Percentiles rank a stretch among this genome's conserved stretches.
These are phyloP conservation scores for Drosophila kanapiae DNA, from an alignment of 1,140 invertebrate genomes.

Conservation along the genomic window DNA sequence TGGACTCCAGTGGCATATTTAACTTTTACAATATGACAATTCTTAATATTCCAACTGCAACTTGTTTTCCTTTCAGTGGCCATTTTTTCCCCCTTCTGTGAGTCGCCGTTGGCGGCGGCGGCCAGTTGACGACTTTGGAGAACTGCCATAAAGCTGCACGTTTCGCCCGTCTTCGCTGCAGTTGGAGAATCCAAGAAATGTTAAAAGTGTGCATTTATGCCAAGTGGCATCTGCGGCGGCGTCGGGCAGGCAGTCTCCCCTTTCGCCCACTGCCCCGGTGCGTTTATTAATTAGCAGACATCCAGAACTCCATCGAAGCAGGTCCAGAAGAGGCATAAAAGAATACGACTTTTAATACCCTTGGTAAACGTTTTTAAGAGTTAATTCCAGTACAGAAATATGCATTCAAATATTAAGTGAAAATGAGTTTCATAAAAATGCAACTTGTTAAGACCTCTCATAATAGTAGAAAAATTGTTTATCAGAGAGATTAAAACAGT, in stretches of 20 bases:
- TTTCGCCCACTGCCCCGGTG: constrained; percentile 41
- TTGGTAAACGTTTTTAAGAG: not conserved
- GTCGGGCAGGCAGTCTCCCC: constrained; percentile 30
- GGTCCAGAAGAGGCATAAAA: not conserved
- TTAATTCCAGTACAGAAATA: not conserved
- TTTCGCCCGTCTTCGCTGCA: constrained; percentile 64
- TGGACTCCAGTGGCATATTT: constrained; percentile 63
- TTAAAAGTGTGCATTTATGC: constrained; percentile 84
- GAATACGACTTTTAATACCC: constrained; percentile 1
- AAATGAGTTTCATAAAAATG: too few relatives aligned
- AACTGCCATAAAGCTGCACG: constrained; percentile 80
- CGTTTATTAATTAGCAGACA: constrained; percentile 80
- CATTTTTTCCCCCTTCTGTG: constrained; percentile 3
- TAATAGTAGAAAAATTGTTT: too few relatives aligned
- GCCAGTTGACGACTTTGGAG: constrained; percentile 51
- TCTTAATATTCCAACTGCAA: constrained; percentile 79
- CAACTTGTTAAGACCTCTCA: too few relatives aligned
- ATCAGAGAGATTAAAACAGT: too few relatives aligned
- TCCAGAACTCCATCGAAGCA: constrained; percentile 32
- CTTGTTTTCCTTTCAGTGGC: constrained; percentile 60
- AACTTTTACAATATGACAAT: constrained; percentile 77
- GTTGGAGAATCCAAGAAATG: constrained; percentile 83
- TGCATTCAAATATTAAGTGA: not conserved
- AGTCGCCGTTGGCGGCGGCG: constrained; percentile 28
- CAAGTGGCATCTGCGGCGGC: constrained; percentile 76